Base-by-base conservation (phyloP, 2,888 invertebrate species). In the Eubasilissa splendida region DNA sequence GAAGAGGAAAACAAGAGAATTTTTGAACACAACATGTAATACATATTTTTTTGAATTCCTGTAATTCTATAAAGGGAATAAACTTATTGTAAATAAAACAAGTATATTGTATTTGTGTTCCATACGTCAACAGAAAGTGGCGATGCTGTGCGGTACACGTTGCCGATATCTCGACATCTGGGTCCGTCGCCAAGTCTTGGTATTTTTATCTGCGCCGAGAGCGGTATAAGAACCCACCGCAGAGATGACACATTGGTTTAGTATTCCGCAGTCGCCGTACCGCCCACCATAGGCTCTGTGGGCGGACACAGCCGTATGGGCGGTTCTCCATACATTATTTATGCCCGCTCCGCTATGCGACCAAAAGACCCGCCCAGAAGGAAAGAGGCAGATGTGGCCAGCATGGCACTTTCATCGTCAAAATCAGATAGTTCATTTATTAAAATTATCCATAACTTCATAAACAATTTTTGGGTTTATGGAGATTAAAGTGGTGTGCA, bases 251-350 rank as follows among this genome's bases (percentile, higher is more conserved):
- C 71, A 71, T 50, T 54, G 74, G 58, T 59, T 74, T 74, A 74
- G 74, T 74, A 74, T 74, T 74, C 74, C 74, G 74, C 58, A 58
- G 74, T n/a, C 58, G 58, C 65, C 53, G 66, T 7, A 42, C 76
- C 73, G 66, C 80, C 82, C 82, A 76, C 71, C 50, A 54, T 54
- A 56, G 77, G 68, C 70, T 58, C 58, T 56, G 73, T 59, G 78
- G 59, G 70, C 71, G 71, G 71, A 22, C 33, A 7, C 52, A 31
- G 70, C n/a, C 71, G 60, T 53, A 70, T 68, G 76, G 80, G 82
- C 80, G 80, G 74, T 58, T 80, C 82, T 76, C 70, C 80, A 80
- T 80, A 80, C 78, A 82, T 82, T 82, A 82, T 80, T 82, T 80
- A 80, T 80, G 70, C 63, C 70, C 53, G 70, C 78, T 70, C 56